A percentile compares a stretch with the other conserved stretches of the same genome.
Conservation (phyloP, 2,888 invertebrate genomes). For the Lissocephala sabroskyi region DNA sequence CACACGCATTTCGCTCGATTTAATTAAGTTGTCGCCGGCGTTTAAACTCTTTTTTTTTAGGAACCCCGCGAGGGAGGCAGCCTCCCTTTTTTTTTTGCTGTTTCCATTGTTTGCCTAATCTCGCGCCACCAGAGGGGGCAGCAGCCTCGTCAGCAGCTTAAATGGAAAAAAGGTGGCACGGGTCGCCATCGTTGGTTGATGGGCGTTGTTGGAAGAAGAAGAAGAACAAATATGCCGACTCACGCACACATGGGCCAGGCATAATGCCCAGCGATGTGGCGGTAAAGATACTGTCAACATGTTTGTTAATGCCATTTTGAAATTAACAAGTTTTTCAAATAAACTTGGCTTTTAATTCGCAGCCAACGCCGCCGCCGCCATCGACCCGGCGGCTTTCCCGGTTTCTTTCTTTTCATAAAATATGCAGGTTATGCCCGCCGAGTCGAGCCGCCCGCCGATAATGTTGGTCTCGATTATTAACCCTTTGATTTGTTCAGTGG, state of each 20-base stretch:
- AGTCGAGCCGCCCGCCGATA: not conserved
- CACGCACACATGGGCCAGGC: not conserved
- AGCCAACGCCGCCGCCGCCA: not conserved
- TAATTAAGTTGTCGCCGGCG: conserved; percentile 55
- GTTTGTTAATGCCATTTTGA: conserved; percentile 57
- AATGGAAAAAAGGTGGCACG: not conserved
- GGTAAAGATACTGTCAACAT: conserved; percentile 55
- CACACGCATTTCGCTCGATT: conserved; percentile 31
- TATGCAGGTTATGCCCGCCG: conserved; percentile 39
- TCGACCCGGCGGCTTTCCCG: not conserved
- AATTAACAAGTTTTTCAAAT: conserved; percentile 63
- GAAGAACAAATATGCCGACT: not conserved
- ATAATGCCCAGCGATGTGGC: not conserved
- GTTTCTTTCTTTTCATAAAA: conserved; percentile 24
- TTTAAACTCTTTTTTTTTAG: not conserved
- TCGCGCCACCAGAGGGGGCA: conserved; percentile 30
- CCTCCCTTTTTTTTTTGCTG: conserved; percentile 32
- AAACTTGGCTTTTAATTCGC: conserved; percentile 63
- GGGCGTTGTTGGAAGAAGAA: too few relatives aligned
- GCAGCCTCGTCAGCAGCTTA: conserved; percentile 40
- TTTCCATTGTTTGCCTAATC: conserved; percentile 60
- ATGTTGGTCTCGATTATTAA: not conserved
- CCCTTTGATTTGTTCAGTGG: too few relatives aligned
- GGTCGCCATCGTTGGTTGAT: conserved; percentile 1
- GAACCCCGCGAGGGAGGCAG: conserved; percentile 1